Conservation (phyloP, 2,113 vertebrate species). For the Cervus canadensis region DNA sequence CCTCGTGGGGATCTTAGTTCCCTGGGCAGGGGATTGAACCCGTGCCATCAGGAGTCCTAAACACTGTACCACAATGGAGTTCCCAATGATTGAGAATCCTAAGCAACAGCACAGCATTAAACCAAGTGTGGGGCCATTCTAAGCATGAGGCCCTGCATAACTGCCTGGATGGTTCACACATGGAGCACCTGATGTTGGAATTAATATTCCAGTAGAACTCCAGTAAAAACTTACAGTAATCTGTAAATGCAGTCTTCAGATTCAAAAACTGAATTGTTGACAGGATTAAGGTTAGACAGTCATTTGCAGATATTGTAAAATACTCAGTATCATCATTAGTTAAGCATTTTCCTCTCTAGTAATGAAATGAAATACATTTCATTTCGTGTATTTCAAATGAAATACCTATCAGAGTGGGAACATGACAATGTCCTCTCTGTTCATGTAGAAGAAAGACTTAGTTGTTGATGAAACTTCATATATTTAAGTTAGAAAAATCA, state of each 20-base stretch:
- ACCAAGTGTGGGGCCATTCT: neutral
- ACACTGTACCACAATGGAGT: neutral
- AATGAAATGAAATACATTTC: neutral
- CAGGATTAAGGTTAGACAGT: neutral
- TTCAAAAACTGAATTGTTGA: neutral
- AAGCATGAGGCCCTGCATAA: neutral
- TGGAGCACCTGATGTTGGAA: accelerated
- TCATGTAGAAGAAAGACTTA: neutral
- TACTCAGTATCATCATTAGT: neutral
- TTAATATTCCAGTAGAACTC: neutral
- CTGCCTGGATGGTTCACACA: neutral
- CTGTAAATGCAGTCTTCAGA: neutral
- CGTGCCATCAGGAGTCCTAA: neutral
- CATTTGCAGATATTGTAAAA: neutral
- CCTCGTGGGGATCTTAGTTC: neutral
- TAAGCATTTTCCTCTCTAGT: neutral
- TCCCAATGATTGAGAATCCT: neutral
- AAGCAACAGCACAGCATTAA: neutral
- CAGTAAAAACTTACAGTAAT: no score
- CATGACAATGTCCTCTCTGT: neutral
- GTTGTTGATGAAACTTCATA: neutral
- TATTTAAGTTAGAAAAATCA: neutral
- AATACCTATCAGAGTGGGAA: neutral
- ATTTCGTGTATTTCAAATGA: neutral
- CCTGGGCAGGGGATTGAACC: neutral